Base-by-base conservation (phyloP, 2,888 invertebrate species). In the Chironomus riparius region DNA sequence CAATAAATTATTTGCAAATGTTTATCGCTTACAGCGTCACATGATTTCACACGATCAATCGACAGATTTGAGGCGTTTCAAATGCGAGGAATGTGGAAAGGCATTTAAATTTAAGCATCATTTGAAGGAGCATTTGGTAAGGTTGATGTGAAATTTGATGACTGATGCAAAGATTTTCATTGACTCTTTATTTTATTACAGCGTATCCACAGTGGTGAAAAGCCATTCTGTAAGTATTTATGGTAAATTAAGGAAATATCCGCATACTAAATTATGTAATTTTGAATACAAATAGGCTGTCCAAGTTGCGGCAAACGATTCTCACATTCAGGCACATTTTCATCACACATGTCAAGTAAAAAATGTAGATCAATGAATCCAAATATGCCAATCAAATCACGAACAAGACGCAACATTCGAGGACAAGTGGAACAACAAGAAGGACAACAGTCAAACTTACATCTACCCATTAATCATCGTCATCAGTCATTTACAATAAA, bases 91-190 rank as follows among this genome's bases (percentile, higher is more conserved):
- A 28, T 74, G 74, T 28, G 74, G 74, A 18, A 74, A 74, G 24
- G 74, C 74, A n/a, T 74, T 74, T 28, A 74, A 74, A 62, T 74
- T 74, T 21, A 74, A 74, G 68, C 74, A 74, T 48, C 74, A 74
- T 74, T 65, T 74, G 74, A 74, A 74, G 18, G 74, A 74, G 48
- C 74, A 74, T 48, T 74, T 74, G 56, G 56, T 56, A 56, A 50
- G 56, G n/a, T 56, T 56, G n/a, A n/a, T 56, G n/a, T 56, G n/a
- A 56, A 38, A 10, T 38, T 38, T 38, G 38, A 15, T 56, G 15
- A 18, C 18, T 18, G 18, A 18, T 56, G 56, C 56, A 56, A 18
- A 18, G 18, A 18, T 6, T 56, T 56, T 56, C 56, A 48, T 3
- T n/a, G 4, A 56, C n/a, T 50, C 10, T 56, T 56, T 56, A 7